A percentile compares a stretch with the other conserved stretches of the same genome.
phyloP scores from a whole-genome alignment of 2,888 invertebrate genomes.

The Syritta pipiens region DNA sequence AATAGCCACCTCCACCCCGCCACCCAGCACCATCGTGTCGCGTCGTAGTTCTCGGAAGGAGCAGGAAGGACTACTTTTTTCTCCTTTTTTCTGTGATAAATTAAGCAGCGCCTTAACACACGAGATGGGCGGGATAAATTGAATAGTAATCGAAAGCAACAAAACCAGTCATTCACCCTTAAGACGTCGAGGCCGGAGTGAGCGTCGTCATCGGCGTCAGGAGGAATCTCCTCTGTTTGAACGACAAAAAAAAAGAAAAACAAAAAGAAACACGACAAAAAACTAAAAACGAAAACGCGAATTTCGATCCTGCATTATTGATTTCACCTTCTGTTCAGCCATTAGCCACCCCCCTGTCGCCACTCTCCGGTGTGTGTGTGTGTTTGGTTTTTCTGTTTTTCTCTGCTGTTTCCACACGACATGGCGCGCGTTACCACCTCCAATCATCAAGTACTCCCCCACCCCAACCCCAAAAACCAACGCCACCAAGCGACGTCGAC shows the following conservation, averaged over 20 bases:
- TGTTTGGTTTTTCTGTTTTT: conserved; percentile 1
- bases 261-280: conserved; percentile 6
- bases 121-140: conserved; percentile 6
- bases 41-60: too few species aligned
- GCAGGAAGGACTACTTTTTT: neutral
- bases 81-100: conserved; percentile 39
- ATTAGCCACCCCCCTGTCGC: conserved; percentile 24
- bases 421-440: conserved; percentile 32
- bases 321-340: conserved; percentile 63
- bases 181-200: too few species aligned
- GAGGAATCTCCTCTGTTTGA: neutral
- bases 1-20: conserved; percentile 39
- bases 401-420: conserved; percentile 25
- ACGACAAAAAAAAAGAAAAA: neutral
- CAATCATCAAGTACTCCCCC: conserved; percentile 21
- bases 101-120: conserved; percentile 21
- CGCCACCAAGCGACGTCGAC: neutral
- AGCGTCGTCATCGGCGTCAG: too few species aligned
- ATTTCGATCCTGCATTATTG: conserved; percentile 63
- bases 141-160: conserved; percentile 60
- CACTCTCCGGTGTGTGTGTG: neutral
- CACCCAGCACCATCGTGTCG: too few species aligned
- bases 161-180: conserved; percentile 38
- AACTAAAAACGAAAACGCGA: too few species aligned
- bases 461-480: neutral